These are phyloP conservation scores for Spodoptera littoralis DNA, from an alignment of 2,888 invertebrate species.

Conservation along the genomic window DNA sequence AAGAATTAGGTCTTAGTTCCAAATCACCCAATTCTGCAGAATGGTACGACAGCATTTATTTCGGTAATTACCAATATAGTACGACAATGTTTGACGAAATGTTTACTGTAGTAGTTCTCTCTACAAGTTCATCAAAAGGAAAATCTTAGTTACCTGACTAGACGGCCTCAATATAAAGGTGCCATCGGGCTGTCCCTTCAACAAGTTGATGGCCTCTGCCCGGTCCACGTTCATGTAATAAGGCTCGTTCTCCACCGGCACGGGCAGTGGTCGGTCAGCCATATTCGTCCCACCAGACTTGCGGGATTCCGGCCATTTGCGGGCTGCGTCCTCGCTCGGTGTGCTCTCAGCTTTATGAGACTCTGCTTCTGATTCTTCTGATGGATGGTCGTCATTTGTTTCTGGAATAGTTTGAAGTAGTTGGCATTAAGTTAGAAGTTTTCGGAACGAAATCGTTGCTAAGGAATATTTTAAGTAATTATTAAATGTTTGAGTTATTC, in stretches of 20 bases:
- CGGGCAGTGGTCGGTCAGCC: conserved; percentile 85
- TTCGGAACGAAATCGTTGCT: too few species aligned
- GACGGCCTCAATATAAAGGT: conserved; percentile 89
- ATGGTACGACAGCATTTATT: too few species aligned
- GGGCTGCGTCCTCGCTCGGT: conserved; percentile 32
- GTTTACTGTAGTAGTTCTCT: too few species aligned
- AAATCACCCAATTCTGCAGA: too few species aligned
- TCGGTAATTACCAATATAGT: too few species aligned
- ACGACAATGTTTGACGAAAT: too few species aligned
- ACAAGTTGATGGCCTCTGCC: conserved; percentile 84
- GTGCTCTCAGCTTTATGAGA: conserved; percentile 44
- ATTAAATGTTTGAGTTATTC: too few species aligned
- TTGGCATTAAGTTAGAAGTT: too few species aligned
- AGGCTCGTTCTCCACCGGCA: conserved; percentile 87
- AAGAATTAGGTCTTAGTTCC: too few species aligned
- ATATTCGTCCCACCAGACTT: conserved; percentile 69
- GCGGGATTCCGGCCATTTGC: conserved; percentile 63
- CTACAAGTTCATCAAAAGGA: too few species aligned
- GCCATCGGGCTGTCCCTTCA: conserved; percentile 89
- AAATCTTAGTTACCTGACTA: conserved; percentile 73
- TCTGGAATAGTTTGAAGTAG: conserved; percentile 62
- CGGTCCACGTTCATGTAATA: conserved; percentile 89
- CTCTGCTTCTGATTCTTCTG: conserved; percentile 73
- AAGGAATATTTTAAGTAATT: too few species aligned
- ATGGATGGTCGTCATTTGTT: conserved; percentile 73